These are phyloP conservation scores for Byasa hedistus DNA, from an alignment of 2,888 invertebrate species.

Conservation along the genomic window DNA sequence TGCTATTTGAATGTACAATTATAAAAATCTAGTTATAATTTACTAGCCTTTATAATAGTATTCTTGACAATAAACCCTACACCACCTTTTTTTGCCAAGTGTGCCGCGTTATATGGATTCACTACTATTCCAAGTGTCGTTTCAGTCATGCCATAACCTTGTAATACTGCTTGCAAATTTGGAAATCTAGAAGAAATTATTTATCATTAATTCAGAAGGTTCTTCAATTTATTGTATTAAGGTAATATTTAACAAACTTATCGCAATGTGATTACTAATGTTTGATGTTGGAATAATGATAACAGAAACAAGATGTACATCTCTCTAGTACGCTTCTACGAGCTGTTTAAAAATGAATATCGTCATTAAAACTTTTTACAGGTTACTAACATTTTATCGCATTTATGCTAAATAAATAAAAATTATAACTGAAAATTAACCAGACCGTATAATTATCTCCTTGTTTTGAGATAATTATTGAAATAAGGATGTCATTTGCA, in stretches of 20 bases:
- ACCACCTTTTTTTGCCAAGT: slow-evolving; percentile 37
- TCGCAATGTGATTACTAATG: neutral
- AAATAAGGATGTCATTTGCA: no score
- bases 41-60: slow-evolving; percentile 41
- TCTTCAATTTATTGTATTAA: neutral
- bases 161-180: slow-evolving; percentile 38
- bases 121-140: slow-evolving; percentile 36
- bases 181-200: slow-evolving; percentile 41
- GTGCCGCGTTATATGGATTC: slow-evolving; percentile 26
- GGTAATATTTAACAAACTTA: neutral
- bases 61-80: slow-evolving; percentile 41
- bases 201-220: neutral
- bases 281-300: no score
- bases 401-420: no score
- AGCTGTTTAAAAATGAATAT: no score
- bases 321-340: no score
- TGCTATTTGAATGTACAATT: neutral
- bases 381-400: no score
- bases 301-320: no score
- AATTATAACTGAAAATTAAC: no score
- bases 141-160: slow-evolving; percentile 53
- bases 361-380: no score
- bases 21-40: neutral
- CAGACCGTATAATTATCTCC: no score
- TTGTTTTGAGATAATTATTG: no score